Evolutionary conservation across 2,888 invertebrate genomes (phyloP).

Genomic region (Conomelus anceps): DNA sequence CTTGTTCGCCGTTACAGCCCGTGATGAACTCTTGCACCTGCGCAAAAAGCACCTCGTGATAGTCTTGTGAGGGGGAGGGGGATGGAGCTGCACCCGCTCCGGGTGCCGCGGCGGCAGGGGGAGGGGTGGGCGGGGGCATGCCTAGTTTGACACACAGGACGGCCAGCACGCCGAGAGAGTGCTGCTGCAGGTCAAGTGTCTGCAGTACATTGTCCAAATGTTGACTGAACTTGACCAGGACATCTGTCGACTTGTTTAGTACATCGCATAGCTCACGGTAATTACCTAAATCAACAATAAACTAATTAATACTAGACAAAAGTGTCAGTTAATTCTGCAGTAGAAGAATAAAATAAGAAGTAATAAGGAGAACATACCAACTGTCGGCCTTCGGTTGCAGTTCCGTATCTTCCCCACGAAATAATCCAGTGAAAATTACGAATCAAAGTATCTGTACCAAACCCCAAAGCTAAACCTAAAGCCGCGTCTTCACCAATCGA

Average conservation of each 20-base stretch:
- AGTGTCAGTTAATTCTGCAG: too few relatives aligned
- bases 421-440: too few relatives aligned
- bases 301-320: background rate
- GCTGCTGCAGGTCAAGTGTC: slow-evolving; percentile 83
- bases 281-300: slow-evolving; percentile 53
- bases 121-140: slow-evolving; percentile 41
- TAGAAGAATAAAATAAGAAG: background rate
- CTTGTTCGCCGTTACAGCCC: slow-evolving; percentile 84
- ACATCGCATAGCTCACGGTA: slow-evolving; percentile 68
- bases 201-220: slow-evolving; percentile 86
- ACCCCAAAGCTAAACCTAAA: too few relatives aligned
- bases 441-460: too few relatives aligned
- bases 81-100: slow-evolving; percentile 25
- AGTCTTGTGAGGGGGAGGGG: slow-evolving; percentile 28
- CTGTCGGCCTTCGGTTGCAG: too few relatives aligned
- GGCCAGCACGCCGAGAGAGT: slow-evolving; percentile 81
- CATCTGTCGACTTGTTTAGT: slow-evolving; percentile 70
- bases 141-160: slow-evolving; percentile 76
- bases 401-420: too few relatives aligned
- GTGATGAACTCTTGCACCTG: slow-evolving; percentile 81
- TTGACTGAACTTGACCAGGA: slow-evolving; percentile 70
- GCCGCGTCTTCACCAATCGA: too few relatives aligned
- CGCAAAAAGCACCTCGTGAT: slow-evolving; percentile 52
- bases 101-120: slow-evolving; percentile 16
- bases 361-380: slow-evolving; percentile 9